Conservation (phyloP, 2,113 vertebrate species). For the Ia io region DNA sequence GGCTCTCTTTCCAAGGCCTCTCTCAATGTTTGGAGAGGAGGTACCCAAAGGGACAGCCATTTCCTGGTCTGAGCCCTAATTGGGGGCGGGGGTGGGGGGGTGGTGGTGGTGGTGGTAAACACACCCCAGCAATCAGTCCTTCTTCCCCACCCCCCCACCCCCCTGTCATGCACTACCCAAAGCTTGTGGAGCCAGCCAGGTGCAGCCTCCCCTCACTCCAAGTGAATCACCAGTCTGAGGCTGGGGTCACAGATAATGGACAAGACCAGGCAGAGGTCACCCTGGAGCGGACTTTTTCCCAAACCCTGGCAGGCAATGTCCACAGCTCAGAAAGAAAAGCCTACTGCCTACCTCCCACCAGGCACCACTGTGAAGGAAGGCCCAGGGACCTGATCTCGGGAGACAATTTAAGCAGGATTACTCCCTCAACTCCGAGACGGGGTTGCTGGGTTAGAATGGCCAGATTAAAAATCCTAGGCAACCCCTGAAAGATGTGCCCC, state of each 20-base stretch:
- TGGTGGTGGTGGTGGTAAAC: too few species aligned
- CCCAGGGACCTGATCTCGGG: background rate
- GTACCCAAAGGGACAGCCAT: background rate
- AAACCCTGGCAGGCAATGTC: background rate
- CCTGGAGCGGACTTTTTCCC: background rate
- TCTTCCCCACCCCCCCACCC: background rate
- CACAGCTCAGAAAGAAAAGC: background rate
- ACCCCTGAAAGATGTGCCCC: background rate
- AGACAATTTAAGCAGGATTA: background rate
- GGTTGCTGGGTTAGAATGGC: background rate
- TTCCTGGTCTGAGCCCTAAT: background rate
- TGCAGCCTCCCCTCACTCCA: background rate
- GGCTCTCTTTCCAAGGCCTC: conserved; percentile 12
- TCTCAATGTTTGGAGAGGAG: background rate
- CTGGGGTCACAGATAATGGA: background rate
- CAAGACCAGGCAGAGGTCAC: background rate
- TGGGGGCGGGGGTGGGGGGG: fast-evolving
- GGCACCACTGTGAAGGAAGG: background rate
- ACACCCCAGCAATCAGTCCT: background rate
- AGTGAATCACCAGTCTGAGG: background rate
- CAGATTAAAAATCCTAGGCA: background rate
- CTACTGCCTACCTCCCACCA: background rate
- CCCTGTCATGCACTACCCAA: background rate
- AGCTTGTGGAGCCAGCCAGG: background rate
- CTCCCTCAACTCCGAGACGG: background rate